A percentile compares a stretch with the other conserved stretches of the same genome.
phyloP scores from a whole-genome alignment of 1,140 invertebrate genomes.

The Aphelenchoides besseyi region DNA sequence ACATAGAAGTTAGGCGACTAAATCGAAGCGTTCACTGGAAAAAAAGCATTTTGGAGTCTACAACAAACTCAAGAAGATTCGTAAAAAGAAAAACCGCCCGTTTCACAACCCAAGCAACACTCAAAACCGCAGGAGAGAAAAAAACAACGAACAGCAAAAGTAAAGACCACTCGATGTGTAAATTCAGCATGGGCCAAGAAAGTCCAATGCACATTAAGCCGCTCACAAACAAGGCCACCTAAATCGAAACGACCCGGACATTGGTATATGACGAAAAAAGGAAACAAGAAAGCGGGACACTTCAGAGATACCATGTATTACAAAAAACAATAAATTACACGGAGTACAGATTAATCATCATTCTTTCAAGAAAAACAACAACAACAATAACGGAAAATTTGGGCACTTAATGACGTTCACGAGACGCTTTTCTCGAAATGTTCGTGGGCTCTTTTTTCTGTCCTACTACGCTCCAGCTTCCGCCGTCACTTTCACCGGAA shows the following conservation, averaged over 20 bases:
- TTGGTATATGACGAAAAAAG: neutral
- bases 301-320: slow-evolving; percentile 1
- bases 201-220: neutral
- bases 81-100: neutral
- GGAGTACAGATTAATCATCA: neutral
- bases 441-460: neutral
- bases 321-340: neutral
- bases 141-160: neutral
- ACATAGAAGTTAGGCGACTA: neutral
- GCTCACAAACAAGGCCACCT: slow-evolving; percentile 1
- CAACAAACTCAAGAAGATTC: neutral
- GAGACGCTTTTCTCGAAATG: neutral
- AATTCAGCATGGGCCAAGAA: neutral
- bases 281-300: neutral
- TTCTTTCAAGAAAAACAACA: neutral
- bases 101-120: neutral
- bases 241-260: neutral
- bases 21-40: neutral
- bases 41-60: neutral
- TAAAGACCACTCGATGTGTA: neutral
- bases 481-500: neutral
- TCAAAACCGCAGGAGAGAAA: neutral
- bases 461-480: neutral
- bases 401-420: neutral
- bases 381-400: neutral